These are phyloP conservation scores for Tenthredo notha DNA, from an alignment of 2,888 invertebrate species.

Conservation along the genomic window DNA sequence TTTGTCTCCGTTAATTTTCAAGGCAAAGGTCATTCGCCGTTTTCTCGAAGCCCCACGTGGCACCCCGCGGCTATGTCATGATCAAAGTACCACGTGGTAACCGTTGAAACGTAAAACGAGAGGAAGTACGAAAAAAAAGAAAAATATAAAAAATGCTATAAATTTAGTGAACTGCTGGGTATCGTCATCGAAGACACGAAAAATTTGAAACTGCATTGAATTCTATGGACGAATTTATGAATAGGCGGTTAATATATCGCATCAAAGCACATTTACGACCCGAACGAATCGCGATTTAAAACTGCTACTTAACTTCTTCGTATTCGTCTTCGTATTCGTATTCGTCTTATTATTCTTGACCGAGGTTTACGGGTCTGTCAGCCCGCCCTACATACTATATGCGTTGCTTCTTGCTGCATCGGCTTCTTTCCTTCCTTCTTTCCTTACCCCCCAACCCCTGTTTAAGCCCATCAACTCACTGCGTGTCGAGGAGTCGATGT, in stretches of 20 bases:
- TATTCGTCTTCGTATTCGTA: neutral
- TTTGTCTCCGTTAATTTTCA: neutral
- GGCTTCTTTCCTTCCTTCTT: neutral
- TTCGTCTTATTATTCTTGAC: constrained; percentile 60
- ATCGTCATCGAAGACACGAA: neutral
- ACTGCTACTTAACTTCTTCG: neutral
- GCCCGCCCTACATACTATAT: constrained; percentile 68
- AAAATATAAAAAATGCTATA: neutral
- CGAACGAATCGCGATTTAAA: neutral
- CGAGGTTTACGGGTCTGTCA: constrained; percentile 70
- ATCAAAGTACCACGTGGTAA: neutral
- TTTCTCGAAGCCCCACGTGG: neutral
- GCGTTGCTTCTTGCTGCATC: constrained; percentile 30
- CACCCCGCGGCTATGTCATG: neutral
- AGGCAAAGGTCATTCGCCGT: neutral
- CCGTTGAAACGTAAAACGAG: neutral
- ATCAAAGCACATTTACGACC: neutral
- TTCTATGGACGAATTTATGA: neutral
- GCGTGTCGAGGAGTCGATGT: constrained; percentile 28
- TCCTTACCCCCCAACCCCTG: constrained; percentile 9
- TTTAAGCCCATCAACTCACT: neutral
- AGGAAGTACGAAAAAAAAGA: neutral
- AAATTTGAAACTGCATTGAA: constrained; percentile 14
- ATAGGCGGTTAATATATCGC: neutral
- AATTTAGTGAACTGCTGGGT: neutral